Evolutionary conservation across 2,113 vertebrate genomes (phyloP).

Genomic region (Asarcornis scutulata): DNA sequence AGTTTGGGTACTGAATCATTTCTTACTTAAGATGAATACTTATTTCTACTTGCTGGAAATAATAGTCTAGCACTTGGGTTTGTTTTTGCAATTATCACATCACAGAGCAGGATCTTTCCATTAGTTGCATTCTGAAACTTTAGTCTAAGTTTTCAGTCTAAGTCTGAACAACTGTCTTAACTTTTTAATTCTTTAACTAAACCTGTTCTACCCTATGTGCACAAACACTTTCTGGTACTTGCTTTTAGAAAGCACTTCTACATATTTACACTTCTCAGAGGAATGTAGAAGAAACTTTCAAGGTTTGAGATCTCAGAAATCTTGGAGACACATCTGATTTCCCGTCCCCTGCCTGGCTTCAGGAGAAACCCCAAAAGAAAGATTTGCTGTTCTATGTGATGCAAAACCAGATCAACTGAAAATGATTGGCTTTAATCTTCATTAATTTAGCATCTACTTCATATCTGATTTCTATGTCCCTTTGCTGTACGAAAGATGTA

Average conservation of each 20-base stretch:
- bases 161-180: neutral
- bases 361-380: neutral
- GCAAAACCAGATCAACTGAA: slow-evolving; percentile 12
- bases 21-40: neutral
- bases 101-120: neutral
- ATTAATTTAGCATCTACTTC: slow-evolving; percentile 5
- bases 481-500: neutral
- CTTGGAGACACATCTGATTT: neutral
- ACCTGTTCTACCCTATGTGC: neutral
- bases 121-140: neutral
- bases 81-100: neutral
- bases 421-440: neutral
- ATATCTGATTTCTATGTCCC: neutral
- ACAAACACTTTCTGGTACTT: neutral
- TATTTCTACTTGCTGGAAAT: neutral
- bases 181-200: neutral
- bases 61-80: neutral
- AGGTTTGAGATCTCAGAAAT: neutral
- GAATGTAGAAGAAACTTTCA: neutral
- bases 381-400: neutral
- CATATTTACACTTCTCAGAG: neutral
- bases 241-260: neutral
- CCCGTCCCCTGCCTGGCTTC: neutral
- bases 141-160: neutral
- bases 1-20: neutral